These are phyloP conservation scores for Phortica magna DNA, from an alignment of 2,888 invertebrate species.

Conservation along the genomic window DNA sequence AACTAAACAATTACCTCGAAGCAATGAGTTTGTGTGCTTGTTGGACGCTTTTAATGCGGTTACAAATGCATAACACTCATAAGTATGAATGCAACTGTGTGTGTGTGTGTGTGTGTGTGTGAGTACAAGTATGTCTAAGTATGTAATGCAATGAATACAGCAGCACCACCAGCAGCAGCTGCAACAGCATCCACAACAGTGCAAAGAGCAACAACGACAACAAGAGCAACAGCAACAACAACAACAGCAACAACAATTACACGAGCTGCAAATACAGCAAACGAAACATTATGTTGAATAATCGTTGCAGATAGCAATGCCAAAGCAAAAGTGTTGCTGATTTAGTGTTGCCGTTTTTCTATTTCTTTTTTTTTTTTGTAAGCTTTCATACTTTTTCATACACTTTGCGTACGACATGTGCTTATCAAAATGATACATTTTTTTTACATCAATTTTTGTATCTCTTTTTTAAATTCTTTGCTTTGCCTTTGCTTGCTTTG, in stretches of 20 bases:
- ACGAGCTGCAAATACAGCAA: conserved; percentile 27
- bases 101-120: conserved; percentile 4
- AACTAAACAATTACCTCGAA: conserved; percentile 67
- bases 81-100: conserved; percentile 22
- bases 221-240: conserved; percentile 34
- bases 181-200: conserved; percentile 20
- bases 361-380: background rate
- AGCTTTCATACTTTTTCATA: background rate
- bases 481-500: background rate
- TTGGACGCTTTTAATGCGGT: conserved; percentile 51
- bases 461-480: background rate
- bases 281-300: conserved; percentile 42
- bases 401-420: background rate
- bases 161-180: conserved; percentile 30
- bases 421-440: background rate
- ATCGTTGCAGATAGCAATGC: conserved; percentile 49
- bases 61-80: conserved; percentile 42
- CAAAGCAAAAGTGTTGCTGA: conserved; percentile 32
- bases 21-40: conserved; percentile 43
- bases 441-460: background rate
- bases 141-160: conserved; percentile 15
- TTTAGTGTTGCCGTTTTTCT: conserved; percentile 25
- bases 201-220: conserved; percentile 15
- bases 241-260: conserved; percentile 32
- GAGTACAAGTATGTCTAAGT: background rate